These are phyloP conservation scores for Hemicentrotus pulcherrimus DNA, from an alignment of 35 echinoderm and acorn worm species.

Conservation along the genomic window DNA sequence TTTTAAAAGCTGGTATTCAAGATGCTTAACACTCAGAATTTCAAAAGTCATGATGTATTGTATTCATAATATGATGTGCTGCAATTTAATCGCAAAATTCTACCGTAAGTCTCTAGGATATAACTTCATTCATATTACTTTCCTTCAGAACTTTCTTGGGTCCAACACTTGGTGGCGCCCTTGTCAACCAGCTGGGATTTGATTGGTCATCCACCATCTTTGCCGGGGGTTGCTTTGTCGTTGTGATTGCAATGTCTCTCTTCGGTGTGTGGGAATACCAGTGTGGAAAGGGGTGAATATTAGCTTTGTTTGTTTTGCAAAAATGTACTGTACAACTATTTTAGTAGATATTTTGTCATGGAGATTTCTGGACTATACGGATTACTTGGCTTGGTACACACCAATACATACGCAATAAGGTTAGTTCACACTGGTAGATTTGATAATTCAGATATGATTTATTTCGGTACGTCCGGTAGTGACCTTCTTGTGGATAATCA, in stretches of 20 bases:
- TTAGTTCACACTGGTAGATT: too few relatives aligned
- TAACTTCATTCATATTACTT: not conserved
- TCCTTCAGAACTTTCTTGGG: constrained; percentile 64
- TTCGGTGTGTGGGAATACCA: constrained; percentile 78
- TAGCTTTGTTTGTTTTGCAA: not conserved
- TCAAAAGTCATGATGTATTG: not conserved
- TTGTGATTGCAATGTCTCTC: constrained; percentile 50
- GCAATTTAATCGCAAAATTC: not conserved
- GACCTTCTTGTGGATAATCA: too few relatives aligned
- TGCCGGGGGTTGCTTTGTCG: constrained; percentile 51
- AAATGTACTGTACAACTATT: not conserved
- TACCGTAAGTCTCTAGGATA: not conserved
- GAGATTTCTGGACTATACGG: not conserved
- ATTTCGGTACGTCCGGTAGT: too few relatives aligned
- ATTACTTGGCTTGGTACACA: too few relatives aligned
- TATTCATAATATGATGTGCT: not conserved
- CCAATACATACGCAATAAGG: too few relatives aligned
- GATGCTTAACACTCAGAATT: too few relatives aligned
- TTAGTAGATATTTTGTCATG: not conserved
- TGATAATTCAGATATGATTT: too few relatives aligned
- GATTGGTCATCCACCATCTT: constrained; percentile 55
- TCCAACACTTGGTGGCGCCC: constrained; percentile 53
- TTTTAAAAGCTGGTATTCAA: too few relatives aligned
- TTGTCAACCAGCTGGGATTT: constrained; percentile 58
- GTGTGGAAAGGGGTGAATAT: constrained; percentile 78